Evolutionary conservation across 92 coral and sea anemone species (phyloP).

Genomic region (Bergia sp.): DNA sequence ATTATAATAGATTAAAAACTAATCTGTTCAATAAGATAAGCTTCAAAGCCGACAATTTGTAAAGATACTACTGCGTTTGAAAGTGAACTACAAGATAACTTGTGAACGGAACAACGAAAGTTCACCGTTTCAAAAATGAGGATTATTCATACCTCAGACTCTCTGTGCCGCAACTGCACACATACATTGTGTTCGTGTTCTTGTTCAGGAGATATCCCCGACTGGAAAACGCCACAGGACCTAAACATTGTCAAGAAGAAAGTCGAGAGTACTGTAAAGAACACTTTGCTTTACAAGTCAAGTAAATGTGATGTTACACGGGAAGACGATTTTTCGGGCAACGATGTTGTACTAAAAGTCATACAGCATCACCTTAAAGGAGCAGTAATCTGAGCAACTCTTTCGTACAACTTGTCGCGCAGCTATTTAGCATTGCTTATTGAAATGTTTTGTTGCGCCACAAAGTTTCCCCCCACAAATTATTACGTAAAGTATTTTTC

Average conservation of each 20-base stretch:
- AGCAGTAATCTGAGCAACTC: no score
- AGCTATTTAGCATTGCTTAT: no score
- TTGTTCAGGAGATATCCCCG: constrained; percentile 58
- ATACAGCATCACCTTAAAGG: no score
- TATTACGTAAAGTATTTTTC: no score
- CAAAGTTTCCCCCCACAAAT: no score
- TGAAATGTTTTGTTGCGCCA: no score
- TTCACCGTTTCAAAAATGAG: not conserved
- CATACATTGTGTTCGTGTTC: constrained; percentile 44
- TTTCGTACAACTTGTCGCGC: no score
- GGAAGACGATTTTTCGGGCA: not conserved
- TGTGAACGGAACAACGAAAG: not conserved
- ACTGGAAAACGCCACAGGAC: constrained; percentile 43
- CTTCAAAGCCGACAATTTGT: no score
- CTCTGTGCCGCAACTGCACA: constrained; percentile 48
- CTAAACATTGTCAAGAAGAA: not conserved
- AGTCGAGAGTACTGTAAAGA: not conserved
- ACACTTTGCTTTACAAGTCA: not conserved
- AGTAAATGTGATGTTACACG: not conserved
- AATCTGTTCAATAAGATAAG: no score
- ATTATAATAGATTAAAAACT: no score
- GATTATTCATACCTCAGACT: constrained; percentile 18
- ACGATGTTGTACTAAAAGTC: no score
- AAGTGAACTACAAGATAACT: not conserved
- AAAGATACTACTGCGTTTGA: no score